Evolutionary conservation across 2,113 vertebrate genomes (phyloP).

Genomic region (Tragelaphus imberbis): DNA sequence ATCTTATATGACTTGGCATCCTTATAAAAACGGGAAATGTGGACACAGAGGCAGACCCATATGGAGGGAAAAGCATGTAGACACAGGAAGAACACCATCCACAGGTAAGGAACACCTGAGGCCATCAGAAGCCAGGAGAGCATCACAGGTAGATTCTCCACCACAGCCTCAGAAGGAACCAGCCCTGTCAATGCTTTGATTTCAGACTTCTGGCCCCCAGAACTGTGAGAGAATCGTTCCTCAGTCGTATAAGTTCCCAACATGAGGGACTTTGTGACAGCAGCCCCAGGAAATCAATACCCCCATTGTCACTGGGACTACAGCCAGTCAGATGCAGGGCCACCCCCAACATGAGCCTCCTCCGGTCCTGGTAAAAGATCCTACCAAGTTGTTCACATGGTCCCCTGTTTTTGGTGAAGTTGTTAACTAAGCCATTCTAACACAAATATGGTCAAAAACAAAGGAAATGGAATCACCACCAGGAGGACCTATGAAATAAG

Average conservation of each 20-base stretch:
- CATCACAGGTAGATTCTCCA: not conserved
- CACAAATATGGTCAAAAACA: not conserved
- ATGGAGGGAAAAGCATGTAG: not conserved
- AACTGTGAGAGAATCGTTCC: not conserved
- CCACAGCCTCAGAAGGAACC: not conserved
- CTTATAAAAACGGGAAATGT: not conserved
- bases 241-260: too few relatives aligned
- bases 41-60: not conserved
- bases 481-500: not conserved
- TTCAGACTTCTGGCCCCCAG: not conserved
- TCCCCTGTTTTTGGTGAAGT: not conserved
- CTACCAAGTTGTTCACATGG: not conserved
- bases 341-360: too few relatives aligned
- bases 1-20: not conserved
- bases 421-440: slow-evolving; percentile 8
- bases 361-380: not conserved
- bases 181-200: not conserved
- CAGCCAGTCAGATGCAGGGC: fast-evolving
- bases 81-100: not conserved
- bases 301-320: not conserved
- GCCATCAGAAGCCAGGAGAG: not conserved
- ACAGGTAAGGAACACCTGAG: not conserved
- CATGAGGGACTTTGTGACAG: fast-evolving
- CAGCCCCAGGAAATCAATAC: not conserved
- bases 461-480: not conserved